Evolutionary conservation across 2,797 vertebrate genomes (phyloP).

Genomic region (Naso thynnoides): DNA sequence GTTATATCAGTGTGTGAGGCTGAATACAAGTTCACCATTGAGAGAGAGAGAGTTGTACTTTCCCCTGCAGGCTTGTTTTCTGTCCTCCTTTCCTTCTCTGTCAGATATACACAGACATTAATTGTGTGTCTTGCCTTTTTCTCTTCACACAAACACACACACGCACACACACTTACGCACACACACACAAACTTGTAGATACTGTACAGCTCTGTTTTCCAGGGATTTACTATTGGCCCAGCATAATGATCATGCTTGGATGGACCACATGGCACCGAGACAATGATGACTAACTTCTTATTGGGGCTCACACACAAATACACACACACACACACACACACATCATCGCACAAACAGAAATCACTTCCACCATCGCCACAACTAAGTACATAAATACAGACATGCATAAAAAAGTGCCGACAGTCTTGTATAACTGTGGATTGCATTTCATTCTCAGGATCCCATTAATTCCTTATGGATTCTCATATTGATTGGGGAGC

Average conservation of each 20-base stretch:
- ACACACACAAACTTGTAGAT: not conserved
- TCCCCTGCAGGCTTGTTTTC: not conserved
- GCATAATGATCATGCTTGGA: conserved; percentile 10
- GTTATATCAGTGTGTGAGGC: not conserved
- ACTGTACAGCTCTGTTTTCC: conserved; percentile 12
- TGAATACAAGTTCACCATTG: conserved; percentile 8
- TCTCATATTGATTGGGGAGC: conserved; percentile 74
- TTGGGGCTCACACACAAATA: not conserved
- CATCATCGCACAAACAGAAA: not conserved
- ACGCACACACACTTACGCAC: conserved; percentile 1
- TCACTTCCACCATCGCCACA: not conserved
- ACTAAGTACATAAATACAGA: conserved; percentile 33
- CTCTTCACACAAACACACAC: not conserved
- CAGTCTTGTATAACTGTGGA: conserved; percentile 55
- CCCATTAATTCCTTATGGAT: conserved; percentile 79
- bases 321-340: not conserved
- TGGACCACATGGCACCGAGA: not conserved
- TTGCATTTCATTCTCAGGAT: conserved; percentile 75
- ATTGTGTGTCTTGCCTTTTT: not conserved
- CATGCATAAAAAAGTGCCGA: conserved; percentile 42
- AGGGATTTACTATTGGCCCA: conserved; percentile 16
- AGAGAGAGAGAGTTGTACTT: conserved; percentile 12
- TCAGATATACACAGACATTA: not conserved
- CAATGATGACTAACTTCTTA: conserved; percentile 18
- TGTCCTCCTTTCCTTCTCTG: not conserved